Conservation (phyloP, 2,888 invertebrate species). For the Panopea generosa region DNA sequence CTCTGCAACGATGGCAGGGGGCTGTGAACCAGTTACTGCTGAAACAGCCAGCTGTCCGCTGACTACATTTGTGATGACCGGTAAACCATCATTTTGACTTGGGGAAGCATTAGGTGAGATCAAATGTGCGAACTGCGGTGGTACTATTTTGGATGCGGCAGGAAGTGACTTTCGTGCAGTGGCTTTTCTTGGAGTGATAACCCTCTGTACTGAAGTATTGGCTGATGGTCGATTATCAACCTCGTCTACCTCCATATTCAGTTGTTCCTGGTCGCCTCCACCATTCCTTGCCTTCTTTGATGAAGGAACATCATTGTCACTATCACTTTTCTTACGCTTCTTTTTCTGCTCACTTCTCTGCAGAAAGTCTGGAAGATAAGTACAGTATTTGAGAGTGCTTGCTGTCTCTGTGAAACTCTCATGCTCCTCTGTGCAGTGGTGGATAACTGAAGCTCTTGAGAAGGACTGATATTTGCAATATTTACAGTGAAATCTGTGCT, state of each 20-base stretch:
- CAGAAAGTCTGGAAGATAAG: constrained; percentile 72
- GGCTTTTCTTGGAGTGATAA: constrained; percentile 9
- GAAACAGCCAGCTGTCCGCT: constrained; percentile 50
- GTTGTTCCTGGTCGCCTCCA: neutral
- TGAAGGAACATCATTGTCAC: constrained; percentile 10
- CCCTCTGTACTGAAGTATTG: constrained; percentile 11
- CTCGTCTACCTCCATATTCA: constrained; percentile 42
- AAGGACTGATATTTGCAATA: constrained; percentile 77
- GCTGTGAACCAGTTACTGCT: constrained; percentile 9
- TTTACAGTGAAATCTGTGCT: constrained; percentile 78
- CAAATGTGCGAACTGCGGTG: neutral
- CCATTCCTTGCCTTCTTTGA: constrained; percentile 18
- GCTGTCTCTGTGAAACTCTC: constrained; percentile 68
- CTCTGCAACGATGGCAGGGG: neutral
- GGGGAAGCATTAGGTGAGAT: neutral
- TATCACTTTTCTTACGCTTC: constrained; percentile 9
- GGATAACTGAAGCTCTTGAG: constrained; percentile 75
- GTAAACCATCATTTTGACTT: constrained; percentile 14
- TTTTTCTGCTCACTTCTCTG: constrained; percentile 43
- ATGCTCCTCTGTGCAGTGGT: constrained; percentile 73
- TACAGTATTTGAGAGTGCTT: constrained; percentile 69
- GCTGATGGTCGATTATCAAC: constrained; percentile 32
- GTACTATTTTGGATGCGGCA: neutral
- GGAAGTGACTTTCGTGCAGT: constrained; percentile 18
- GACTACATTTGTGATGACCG: constrained; percentile 57